Conservation (phyloP, 1,140 invertebrate species). For the Chrysoperla carnea region DNA sequence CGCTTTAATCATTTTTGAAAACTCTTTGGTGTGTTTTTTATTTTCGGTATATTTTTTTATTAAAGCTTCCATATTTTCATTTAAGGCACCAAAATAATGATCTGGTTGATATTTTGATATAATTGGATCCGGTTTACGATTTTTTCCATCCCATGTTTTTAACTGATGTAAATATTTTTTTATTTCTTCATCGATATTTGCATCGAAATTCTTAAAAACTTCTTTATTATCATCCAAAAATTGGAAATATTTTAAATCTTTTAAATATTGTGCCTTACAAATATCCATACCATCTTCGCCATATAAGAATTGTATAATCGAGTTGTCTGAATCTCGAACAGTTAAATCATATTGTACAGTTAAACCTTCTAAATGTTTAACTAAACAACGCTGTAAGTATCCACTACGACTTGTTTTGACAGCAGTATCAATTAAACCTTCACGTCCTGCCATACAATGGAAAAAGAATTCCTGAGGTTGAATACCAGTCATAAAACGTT, state of each 20-base stretch:
- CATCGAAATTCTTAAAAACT: slow-evolving; percentile 37
- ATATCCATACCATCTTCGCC: slow-evolving; percentile 97
- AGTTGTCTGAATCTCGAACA: slow-evolving; percentile 86
- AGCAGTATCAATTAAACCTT: slow-evolving; percentile 75
- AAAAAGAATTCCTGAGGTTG: slow-evolving; percentile 97
- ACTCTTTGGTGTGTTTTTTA: slow-evolving; percentile 26
- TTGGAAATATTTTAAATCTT: slow-evolving; percentile 60
- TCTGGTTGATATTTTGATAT: slow-evolving; percentile 48
- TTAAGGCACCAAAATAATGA: slow-evolving; percentile 59
- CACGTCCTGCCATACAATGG: slow-evolving; percentile 99
- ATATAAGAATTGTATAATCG: slow-evolving; percentile 91
- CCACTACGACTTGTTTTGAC: slow-evolving; percentile 92
- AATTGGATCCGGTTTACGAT: slow-evolving; percentile 53
- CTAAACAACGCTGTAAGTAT: slow-evolving; percentile 93
- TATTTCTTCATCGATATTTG: slow-evolving; percentile 33
- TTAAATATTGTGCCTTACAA: slow-evolving; percentile 69
- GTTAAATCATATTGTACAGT: slow-evolving; percentile 83
- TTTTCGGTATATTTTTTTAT: slow-evolving; percentile 44
- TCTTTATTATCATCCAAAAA: slow-evolving; percentile 58
- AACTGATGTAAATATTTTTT: slow-evolving; percentile 27
- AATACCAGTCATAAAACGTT: slow-evolving; percentile 93
- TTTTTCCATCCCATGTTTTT: slow-evolving; percentile 22
- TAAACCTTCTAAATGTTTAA: slow-evolving; percentile 95
- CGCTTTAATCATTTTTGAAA: slow-evolving; percentile 52
- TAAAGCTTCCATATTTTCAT: slow-evolving; percentile 55